A percentile compares a stretch with the other conserved stretches of the same genome.
Evolutionary conservation across 2,797 vertebrate genomes (phyloP).

Genomic region (Pangasius mekongensis): DNA sequence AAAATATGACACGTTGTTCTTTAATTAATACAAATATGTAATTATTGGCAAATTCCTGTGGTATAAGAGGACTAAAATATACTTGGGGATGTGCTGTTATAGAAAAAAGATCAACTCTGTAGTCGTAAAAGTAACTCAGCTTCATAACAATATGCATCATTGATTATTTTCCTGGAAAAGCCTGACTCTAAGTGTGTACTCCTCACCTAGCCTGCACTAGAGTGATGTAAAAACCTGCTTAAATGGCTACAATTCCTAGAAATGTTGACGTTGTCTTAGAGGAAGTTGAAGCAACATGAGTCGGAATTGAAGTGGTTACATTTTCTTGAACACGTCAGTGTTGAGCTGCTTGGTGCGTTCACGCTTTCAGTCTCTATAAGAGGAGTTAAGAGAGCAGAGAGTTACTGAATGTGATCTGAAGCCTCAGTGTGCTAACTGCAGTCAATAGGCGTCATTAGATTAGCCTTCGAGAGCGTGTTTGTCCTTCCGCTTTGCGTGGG

Average conservation of each 20-base stretch:
- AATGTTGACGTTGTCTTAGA: background rate
- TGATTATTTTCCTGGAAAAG: background rate
- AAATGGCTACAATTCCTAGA: background rate
- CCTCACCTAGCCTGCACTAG: background rate
- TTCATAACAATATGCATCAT: background rate
- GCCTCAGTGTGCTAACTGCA: background rate
- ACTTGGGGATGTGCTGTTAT: background rate
- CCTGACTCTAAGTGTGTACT: background rate
- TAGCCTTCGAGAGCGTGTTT: conserved; percentile 33
- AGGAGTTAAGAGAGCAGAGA: conserved; percentile 39
- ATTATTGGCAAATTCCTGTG: background rate
- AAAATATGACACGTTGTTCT: background rate
- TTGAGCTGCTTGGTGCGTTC: background rate
- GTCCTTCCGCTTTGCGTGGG: conserved; percentile 12
- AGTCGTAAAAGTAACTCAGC: background rate
- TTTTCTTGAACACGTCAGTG: background rate
- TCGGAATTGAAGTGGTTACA: background rate
- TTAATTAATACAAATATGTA: background rate
- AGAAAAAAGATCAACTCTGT: background rate
- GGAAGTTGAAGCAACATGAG: background rate
- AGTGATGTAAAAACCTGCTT: background rate
- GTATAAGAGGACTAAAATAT: background rate
- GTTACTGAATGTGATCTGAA: conserved; percentile 51
- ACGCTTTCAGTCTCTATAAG: conserved; percentile 20
- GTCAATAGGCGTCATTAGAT: conserved; percentile 50